Evolutionary conservation across 1,140 invertebrate species (phyloP).

Genomic region (Caenorhabditis inopinata): DNA sequence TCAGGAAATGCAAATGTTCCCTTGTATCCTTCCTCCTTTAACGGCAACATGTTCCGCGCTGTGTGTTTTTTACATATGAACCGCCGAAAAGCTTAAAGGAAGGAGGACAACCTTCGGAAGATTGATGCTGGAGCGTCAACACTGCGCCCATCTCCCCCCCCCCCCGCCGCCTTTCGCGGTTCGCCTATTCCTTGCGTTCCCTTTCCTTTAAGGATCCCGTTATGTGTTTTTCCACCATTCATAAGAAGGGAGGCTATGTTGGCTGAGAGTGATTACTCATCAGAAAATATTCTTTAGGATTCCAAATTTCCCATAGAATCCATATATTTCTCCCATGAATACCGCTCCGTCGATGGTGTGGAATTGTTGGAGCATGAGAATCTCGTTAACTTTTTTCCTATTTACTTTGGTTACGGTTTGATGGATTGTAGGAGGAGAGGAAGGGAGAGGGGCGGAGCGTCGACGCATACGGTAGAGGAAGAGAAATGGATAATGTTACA

Average conservation of each 20-base stretch:
- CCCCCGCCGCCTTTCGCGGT: too few species aligned
- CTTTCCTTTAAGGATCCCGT: too few species aligned
- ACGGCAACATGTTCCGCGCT: slow-evolving; percentile 9
- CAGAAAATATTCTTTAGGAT: background rate
- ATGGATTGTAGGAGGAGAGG: background rate
- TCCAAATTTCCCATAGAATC: too few species aligned
- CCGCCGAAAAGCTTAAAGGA: background rate
- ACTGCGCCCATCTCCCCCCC: too few species aligned
- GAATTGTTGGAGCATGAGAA: slow-evolving; percentile 2
- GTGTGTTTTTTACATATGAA: background rate
- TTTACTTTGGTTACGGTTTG: background rate
- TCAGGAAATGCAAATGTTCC: slow-evolving; percentile 19
- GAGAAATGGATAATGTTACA: too few species aligned
- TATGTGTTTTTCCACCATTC: slow-evolving; percentile 18
- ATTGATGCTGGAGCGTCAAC: slow-evolving; percentile 26
- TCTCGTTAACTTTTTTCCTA: background rate
- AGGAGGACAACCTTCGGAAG: slow-evolving; percentile 19
- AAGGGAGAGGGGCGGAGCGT: too few species aligned
- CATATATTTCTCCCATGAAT: too few species aligned
- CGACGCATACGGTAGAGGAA: too few species aligned
- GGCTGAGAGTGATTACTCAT: background rate
- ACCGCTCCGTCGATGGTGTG: too few species aligned
- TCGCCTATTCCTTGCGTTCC: too few species aligned
- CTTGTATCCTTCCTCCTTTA: background rate
- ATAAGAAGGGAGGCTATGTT: background rate